These are phyloP conservation scores for Diarsia dahlii DNA, from an alignment of 2,888 invertebrate species.

Conservation along the genomic window DNA sequence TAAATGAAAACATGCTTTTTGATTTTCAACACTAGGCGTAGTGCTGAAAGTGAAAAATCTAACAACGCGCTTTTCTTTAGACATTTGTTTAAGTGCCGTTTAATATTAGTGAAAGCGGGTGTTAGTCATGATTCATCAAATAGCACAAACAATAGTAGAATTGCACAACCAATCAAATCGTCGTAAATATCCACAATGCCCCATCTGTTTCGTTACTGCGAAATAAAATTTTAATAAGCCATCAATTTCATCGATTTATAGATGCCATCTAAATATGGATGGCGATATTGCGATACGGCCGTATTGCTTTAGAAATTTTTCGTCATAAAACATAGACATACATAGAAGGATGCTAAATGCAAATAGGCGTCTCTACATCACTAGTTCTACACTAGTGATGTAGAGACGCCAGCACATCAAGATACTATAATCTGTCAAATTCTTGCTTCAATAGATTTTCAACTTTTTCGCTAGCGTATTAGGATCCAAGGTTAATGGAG, in stretches of 20 bases:
- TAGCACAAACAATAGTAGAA: constrained; percentile 35
- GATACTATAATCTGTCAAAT: too few relatives aligned
- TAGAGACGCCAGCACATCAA: neutral
- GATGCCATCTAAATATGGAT: constrained; percentile 25
- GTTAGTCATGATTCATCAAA: constrained; percentile 36
- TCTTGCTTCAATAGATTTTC: too few relatives aligned
- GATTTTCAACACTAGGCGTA: neutral
- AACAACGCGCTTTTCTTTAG: neutral
- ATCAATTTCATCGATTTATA: constrained; percentile 31
- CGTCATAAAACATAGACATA: neutral
- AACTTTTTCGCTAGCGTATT: too few relatives aligned
- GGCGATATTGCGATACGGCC: constrained; percentile 7
- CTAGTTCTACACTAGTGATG: too few relatives aligned
- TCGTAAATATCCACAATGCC: neutral
- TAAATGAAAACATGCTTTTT: neutral
- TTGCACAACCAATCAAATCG: constrained; percentile 32
- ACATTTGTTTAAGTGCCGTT: neutral
- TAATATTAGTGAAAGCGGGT: neutral
- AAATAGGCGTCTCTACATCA: too few relatives aligned
- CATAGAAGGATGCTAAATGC: neutral
- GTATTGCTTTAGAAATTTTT: constrained; percentile 15
- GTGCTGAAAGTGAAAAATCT: neutral
- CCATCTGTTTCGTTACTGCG: constrained; percentile 24
- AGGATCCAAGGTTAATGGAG: too few relatives aligned
- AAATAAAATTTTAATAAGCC: constrained; percentile 26